Percentiles rank a stretch among this genome's conserved stretches.
These are phyloP conservation scores for Brachionichthys hirsutus DNA, from an alignment of 2,113 vertebrate species.

Conservation along the genomic window DNA sequence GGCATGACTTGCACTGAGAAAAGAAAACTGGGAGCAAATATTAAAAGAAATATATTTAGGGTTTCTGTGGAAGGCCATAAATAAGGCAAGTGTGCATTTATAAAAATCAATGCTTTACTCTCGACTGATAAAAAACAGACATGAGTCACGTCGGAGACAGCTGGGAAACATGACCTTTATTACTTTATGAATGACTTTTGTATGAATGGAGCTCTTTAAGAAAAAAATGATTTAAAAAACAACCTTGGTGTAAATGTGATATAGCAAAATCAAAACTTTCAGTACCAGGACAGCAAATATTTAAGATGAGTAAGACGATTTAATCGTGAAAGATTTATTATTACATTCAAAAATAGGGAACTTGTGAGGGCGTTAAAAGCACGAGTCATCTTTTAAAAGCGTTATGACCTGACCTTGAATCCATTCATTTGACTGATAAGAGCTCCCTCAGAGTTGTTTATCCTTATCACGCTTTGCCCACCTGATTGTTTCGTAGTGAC, in stretches of 20 bases:
- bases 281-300: no score
- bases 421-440: constrained; percentile 65
- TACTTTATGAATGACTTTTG: background rate
- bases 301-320: background rate
- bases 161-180: no score
- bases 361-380: constrained; percentile 39
- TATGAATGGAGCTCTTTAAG: background rate
- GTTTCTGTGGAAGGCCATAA: no score
- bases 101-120: no score
- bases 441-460: constrained; percentile 10
- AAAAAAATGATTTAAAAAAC: no score
- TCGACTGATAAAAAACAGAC: no score
- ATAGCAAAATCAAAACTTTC: no score
- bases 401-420: constrained; percentile 45
- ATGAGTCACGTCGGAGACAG: no score
- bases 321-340: background rate
- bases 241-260: no score
- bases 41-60: no score
- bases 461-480: constrained; percentile 44
- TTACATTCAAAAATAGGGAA: background rate
- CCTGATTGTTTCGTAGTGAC: constrained; percentile 36
- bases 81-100: no score
- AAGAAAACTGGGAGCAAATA: no score
- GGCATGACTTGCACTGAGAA: background rate
- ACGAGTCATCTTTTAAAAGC: constrained; percentile 45